These are phyloP conservation scores for Aegithalos caudatus DNA, from an alignment of 2,113 vertebrate genomes.

Conservation along the genomic window DNA sequence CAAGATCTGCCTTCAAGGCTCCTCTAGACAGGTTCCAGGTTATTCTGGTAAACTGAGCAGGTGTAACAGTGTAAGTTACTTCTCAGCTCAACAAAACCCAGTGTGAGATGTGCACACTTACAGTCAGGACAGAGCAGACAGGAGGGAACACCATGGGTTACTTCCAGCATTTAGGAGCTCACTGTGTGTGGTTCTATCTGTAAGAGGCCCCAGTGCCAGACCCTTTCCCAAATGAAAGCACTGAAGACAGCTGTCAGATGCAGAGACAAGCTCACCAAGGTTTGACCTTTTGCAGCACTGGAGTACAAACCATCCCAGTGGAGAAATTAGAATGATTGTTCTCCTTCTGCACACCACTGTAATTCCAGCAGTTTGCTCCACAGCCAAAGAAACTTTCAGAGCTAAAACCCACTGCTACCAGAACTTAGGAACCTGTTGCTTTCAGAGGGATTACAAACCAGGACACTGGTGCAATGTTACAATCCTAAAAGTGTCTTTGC, in stretches of 20 bases:
- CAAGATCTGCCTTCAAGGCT: background rate
- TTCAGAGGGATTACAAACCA: background rate
- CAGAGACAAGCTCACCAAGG: background rate
- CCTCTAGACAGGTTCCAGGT: background rate
- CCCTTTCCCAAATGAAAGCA: background rate
- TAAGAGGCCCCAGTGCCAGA: background rate
- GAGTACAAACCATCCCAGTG: background rate
- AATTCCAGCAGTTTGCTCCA: background rate
- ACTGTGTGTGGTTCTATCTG: background rate
- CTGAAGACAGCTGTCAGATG: background rate
- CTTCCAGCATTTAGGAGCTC: background rate
- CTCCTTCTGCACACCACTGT: background rate
- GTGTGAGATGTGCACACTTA: background rate
- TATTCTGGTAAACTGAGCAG: background rate
- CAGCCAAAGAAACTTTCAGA: background rate
- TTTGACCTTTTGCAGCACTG: background rate
- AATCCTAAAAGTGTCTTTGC: conserved; percentile 88
- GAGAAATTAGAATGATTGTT: background rate
- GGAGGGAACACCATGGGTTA: background rate
- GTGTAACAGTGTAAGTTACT: background rate
- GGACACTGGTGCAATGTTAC: conserved; percentile 39
- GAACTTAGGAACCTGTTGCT: background rate
- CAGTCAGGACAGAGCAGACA: background rate
- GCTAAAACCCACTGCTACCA: background rate
- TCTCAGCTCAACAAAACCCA: background rate